A percentile compares a stretch with the other conserved stretches of the same genome.
Evolutionary conservation across 2,888 invertebrate genomes (phyloP).

Genomic region (Agriotes lineatus): DNA sequence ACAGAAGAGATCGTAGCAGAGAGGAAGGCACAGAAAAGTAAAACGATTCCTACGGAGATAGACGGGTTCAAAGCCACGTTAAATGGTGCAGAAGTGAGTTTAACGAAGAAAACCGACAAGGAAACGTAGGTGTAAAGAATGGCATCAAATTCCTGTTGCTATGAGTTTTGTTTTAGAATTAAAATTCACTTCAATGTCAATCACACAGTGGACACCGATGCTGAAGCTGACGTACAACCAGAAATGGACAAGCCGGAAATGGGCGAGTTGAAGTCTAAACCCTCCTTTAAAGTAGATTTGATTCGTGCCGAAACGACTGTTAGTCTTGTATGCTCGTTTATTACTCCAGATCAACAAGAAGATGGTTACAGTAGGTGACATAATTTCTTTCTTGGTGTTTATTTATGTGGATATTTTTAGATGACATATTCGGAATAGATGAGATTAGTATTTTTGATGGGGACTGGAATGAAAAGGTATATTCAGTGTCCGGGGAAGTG

Average conservation of each 20-base stretch:
- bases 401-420: slow-evolving; percentile 65
- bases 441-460: slow-evolving; percentile 92
- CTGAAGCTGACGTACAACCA: slow-evolving; percentile 75
- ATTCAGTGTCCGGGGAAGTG: slow-evolving; percentile 93
- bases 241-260: slow-evolving; percentile 79
- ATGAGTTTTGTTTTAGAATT: no score
- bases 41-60: slow-evolving; percentile 80
- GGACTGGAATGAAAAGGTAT: slow-evolving; percentile 88
- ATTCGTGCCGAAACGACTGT: slow-evolving; percentile 81
- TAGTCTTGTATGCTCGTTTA: slow-evolving; percentile 87
- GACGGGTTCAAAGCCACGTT: slow-evolving; percentile 85
- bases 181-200: slow-evolving; percentile 91
- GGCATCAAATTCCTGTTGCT: slow-evolving; percentile 37
- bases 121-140: slow-evolving; percentile 69
- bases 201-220: slow-evolving; percentile 90
- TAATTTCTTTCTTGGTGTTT: neutral
- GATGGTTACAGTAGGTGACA: slow-evolving; percentile 78
- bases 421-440: slow-evolving; percentile 93
- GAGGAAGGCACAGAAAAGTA: slow-evolving; percentile 83
- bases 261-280: slow-evolving; percentile 90
- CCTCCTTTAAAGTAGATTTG: slow-evolving; percentile 91
- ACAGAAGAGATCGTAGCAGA: slow-evolving; percentile 95
- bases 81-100: slow-evolving; percentile 86
- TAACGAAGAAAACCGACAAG: slow-evolving; percentile 78
- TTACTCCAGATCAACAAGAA: slow-evolving; percentile 73